Conservation (phyloP, 2,888 invertebrate species). For the Orgyia antiqua region DNA sequence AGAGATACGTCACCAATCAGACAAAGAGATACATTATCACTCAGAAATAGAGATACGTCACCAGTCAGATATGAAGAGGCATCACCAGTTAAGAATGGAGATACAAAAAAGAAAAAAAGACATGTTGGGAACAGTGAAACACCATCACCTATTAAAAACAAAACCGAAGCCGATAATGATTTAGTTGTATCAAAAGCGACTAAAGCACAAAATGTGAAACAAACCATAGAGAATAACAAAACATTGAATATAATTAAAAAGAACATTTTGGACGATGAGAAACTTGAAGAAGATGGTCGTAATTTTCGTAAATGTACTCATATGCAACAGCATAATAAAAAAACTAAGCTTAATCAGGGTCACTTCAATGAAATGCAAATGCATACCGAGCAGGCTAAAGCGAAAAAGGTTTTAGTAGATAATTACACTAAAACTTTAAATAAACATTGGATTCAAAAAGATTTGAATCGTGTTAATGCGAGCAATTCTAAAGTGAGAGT, state of each 20-base stretch:
- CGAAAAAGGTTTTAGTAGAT: slow-evolving; percentile 48
- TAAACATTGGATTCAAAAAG: slow-evolving; percentile 23
- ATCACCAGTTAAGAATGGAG: not conserved
- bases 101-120: not conserved
- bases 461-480: slow-evolving; percentile 20
- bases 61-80: no score
- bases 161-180: slow-evolving; percentile 11
- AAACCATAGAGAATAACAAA: slow-evolving; percentile 14
- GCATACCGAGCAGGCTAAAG: slow-evolving; percentile 33
- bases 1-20: no score
- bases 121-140: slow-evolving; percentile 6
- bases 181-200: slow-evolving; percentile 5
- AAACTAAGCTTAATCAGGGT: not conserved
- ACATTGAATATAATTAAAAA: slow-evolving; percentile 12
- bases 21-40: no score
- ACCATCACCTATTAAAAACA: slow-evolving; percentile 14
- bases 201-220: slow-evolving; percentile 7
- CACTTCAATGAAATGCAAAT: slow-evolving; percentile 18
- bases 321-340: not conserved
- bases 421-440: slow-evolving; percentile 38
- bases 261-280: slow-evolving; percentile 19
- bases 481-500: slow-evolving; percentile 44
- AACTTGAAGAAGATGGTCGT: slow-evolving; percentile 1
- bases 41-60: no score
- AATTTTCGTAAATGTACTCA: not conserved